Evolutionary conservation across 2,113 vertebrate genomes (phyloP).

Genomic region (Chloebia gouldiae): DNA sequence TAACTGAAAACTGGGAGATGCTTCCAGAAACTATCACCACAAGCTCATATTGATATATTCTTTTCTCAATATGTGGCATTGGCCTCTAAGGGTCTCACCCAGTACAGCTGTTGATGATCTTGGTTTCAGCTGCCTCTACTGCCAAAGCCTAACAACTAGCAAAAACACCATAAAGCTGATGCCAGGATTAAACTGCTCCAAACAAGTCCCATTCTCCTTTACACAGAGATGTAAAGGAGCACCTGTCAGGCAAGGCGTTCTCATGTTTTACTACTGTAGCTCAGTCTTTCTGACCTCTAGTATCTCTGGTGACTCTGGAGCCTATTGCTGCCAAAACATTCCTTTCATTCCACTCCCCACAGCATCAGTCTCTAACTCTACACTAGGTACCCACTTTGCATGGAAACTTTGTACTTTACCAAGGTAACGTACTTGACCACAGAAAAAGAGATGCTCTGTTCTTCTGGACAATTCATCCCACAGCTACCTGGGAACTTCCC

Average conservation of each 20-base stretch:
- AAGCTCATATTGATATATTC: not conserved
- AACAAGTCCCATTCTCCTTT: not conserved
- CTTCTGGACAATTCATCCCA: not conserved
- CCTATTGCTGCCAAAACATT: not conserved
- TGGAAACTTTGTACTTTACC: not conserved
- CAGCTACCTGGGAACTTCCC: not conserved
- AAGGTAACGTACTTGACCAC: not conserved
- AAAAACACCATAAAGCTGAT: not conserved
- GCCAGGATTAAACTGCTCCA: not conserved
- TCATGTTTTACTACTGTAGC: not conserved
- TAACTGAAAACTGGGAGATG: not conserved
- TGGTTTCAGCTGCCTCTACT: not conserved
- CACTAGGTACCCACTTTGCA: not conserved
- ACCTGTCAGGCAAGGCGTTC: not conserved
- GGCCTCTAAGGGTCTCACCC: not conserved
- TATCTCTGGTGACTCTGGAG: not conserved
- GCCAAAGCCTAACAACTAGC: slow-evolving; percentile 20
- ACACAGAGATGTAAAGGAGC: not conserved
- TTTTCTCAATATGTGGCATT: not conserved
- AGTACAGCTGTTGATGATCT: not conserved
- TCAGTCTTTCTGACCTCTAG: not conserved
- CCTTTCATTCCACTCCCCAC: not conserved
- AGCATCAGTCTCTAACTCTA: not conserved
- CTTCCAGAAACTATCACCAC: not conserved
- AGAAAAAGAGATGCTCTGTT: not conserved